Conservation (phyloP, 2,113 vertebrate species). For the Empidonax alnorum region DNA sequence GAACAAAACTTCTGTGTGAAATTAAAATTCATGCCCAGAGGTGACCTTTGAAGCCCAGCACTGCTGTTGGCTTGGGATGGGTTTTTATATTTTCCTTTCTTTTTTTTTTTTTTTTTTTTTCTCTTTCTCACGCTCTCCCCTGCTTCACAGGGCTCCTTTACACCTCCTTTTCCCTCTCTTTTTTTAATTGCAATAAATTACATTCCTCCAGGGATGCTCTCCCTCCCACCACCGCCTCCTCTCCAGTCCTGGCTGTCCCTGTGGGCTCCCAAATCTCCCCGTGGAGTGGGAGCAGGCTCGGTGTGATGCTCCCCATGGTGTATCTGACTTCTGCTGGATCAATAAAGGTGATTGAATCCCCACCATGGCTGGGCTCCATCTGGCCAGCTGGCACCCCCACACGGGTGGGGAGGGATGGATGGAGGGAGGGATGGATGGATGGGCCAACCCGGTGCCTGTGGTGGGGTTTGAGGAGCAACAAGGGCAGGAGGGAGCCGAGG, state of each 20-base stretch:
- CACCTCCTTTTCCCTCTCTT: neutral
- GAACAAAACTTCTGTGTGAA: conserved; percentile 46
- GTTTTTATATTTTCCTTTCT: neutral
- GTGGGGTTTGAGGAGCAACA: rapidly evolving
- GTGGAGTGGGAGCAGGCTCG: neutral
- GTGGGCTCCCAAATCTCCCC: neutral
- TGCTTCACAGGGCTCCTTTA: neutral
- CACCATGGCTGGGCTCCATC: neutral
- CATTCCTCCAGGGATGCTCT: neutral
- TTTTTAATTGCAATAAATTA: neutral
- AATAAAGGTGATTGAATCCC: neutral
- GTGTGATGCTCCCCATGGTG: neutral
- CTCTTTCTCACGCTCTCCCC: neutral
- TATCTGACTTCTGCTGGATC: neutral
- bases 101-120: too few species aligned
- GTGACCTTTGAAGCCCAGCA: conserved; percentile 52
- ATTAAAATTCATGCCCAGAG: conserved; percentile 75
- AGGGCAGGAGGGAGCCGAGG: neutral
- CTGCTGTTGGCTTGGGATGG: neutral
- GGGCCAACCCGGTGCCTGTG: rapidly evolving
- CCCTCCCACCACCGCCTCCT: rapidly evolving
- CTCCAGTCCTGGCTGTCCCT: rapidly evolving
- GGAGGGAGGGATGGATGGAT: neutral
- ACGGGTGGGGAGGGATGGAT: neutral
- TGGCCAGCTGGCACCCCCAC: neutral